Percentiles rank a stretch among this genome's conserved stretches.
phyloP scores from a whole-genome alignment of 2,113 vertebrate genomes.

The Silurus asotus region DNA sequence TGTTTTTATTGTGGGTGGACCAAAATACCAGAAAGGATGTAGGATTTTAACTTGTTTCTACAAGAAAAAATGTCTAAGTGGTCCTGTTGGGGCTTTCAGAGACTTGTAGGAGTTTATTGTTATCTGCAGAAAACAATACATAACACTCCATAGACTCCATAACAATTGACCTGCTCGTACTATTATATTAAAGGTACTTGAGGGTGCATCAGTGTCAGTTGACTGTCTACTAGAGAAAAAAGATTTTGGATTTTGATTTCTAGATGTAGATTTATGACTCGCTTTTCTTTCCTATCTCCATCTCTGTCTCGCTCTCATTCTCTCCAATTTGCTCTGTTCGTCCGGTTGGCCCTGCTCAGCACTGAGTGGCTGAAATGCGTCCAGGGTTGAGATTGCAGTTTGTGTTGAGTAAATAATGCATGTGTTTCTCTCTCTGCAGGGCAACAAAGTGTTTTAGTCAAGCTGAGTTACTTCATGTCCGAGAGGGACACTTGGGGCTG shows the following conservation, averaged over 20 bases:
- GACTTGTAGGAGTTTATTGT: no score
- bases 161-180: no score
- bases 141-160: no score
- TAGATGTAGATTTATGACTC: not conserved
- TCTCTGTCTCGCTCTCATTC: not conserved
- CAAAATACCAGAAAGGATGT: no score
- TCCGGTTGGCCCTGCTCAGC: constrained; percentile 10
- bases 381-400: constrained; percentile 47
- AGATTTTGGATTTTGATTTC: not conserved
- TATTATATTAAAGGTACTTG: not conserved
- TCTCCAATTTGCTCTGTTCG: not conserved
- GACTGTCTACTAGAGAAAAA: not conserved
- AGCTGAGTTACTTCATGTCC: constrained; percentile 55
- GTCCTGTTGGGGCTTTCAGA: no score
- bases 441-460: constrained; percentile 32
- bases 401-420: constrained; percentile 57
- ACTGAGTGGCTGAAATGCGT: constrained; percentile 22
- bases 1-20: no score
- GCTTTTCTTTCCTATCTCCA: not conserved
- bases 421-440: constrained; percentile 37
- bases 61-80: no score
- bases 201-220: not conserved
- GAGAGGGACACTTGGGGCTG: constrained; percentile 36
- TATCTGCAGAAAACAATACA: not conserved
- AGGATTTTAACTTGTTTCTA: no score